These are phyloP conservation scores for Phaetusa simplex DNA, from an alignment of 2,113 vertebrate genomes.

Conservation along the genomic window DNA sequence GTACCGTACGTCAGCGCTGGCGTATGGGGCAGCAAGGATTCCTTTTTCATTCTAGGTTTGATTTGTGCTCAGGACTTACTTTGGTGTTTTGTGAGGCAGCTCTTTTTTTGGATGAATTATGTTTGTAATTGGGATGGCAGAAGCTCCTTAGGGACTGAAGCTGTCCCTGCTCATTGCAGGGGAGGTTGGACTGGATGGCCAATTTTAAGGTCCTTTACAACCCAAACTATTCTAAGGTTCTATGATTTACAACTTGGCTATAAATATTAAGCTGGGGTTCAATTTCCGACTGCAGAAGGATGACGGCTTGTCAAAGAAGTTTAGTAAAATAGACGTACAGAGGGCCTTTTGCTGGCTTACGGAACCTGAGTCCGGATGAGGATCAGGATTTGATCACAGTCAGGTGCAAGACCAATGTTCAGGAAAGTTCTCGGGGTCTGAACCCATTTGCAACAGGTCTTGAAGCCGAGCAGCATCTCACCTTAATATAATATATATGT, in stretches of 20 bases:
- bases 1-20: neutral
- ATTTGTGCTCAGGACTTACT: neutral
- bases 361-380: neutral
- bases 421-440: neutral
- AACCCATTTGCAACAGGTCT: neutral
- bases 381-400: neutral
- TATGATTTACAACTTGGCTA: neutral
- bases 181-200: neutral
- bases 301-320: neutral
- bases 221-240: neutral
- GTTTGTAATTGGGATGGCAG: neutral
- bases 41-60: neutral
- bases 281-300: neutral
- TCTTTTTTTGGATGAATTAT: neutral
- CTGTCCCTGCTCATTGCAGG: neutral
- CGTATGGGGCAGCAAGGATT: neutral
- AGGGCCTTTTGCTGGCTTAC: neutral
- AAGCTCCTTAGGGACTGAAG: neutral
- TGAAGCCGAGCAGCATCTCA: neutral
- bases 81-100: neutral
- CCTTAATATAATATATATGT: neutral
- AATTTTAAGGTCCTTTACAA: neutral
- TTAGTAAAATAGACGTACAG: neutral
- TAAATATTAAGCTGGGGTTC: neutral
- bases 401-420: neutral